Evolutionary conservation across 2,113 vertebrate species (phyloP), one percentile per base, ranked within the genome.

Genomic region (Natator depressus): DNA sequence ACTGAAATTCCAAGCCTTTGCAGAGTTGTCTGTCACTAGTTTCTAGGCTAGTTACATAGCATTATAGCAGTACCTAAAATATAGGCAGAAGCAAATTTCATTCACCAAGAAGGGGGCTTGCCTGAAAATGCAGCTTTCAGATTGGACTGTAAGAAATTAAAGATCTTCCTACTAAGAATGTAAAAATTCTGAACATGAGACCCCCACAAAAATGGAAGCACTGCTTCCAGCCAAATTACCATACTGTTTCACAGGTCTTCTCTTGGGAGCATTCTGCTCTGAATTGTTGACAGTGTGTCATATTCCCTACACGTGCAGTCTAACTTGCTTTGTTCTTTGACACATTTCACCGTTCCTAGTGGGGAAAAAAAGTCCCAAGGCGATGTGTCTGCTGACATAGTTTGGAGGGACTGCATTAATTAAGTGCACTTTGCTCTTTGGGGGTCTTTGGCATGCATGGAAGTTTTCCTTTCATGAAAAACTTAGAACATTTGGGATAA

Each of bases 341-440:
- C 57, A 89, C 8, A 25, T 88, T 57, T 65, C 69, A 75, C 65
- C 84, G 4, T 42, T 82, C 65, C 53, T 4, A 85, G 31, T 0
- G 88, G 54, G 80, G n/a, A n/a, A 29, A 72, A n/a, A 38, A 13
- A 55, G 42, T 51, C 75, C 89, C 25, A 59, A 57, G 49, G 35
- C 55, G 5, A 19, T 1, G 0, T 59, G 1, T 79, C 5, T 53
- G 10, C 29, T 8, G 50, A 2, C 0, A 35, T 54, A 53, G 12
- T 47, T 4, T 49, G 19, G 38, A 78, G 9, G 8, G 13, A 13
- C 27, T 88, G 25, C 6, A 54, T 78, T 81, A 84, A 72, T 86
- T 16, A 38, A 35, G 38, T 83, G 62, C 72, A 12, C 22, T 7
- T 3, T 2, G 2, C 11, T 6, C 11, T 31, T 90, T 38, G 25